Percentiles rank a stretch among this genome's conserved stretches.
These are phyloP conservation scores for Dromiciops gliroides DNA, from an alignment of 2,113 vertebrate species.

Conservation along the genomic window DNA sequence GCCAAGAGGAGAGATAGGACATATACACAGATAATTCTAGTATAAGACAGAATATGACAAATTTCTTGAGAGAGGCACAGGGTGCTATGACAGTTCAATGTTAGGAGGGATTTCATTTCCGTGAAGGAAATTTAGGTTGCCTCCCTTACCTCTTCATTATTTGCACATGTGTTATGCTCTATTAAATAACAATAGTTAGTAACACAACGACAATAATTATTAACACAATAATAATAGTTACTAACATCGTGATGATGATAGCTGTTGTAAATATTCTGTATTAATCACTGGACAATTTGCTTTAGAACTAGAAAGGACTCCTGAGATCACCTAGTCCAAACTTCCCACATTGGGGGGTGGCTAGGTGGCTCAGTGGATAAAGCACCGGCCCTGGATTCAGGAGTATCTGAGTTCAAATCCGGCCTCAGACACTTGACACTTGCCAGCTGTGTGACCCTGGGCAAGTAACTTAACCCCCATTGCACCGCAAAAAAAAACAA, in stretches of 20 bases:
- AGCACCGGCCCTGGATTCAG: no score
- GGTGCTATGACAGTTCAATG: neutral
- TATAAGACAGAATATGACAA: neutral
- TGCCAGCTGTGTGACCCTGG: no score
- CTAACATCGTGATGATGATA: no score
- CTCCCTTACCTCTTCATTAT: neutral
- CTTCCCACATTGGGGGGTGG: no score
- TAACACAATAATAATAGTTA: no score
- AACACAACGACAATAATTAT: neutral
- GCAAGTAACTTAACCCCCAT: no score
- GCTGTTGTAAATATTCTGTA: neutral
- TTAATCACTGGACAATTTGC: neutral
- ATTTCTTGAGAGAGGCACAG: neutral
- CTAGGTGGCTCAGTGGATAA: no score
- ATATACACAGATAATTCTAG: neutral
- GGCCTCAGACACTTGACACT: no score
- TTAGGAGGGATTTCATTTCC: neutral
- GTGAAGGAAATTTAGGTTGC: neutral
- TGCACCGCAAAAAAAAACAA: no score
- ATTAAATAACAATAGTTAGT: neutral
- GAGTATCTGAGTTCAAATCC: no score
- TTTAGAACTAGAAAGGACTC: neutral
- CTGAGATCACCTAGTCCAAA: neutral
- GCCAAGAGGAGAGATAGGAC: neutral
- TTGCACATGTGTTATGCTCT: neutral